Conservation (phyloP, 2,113 vertebrate species). For the Syngnathus floridae region DNA sequence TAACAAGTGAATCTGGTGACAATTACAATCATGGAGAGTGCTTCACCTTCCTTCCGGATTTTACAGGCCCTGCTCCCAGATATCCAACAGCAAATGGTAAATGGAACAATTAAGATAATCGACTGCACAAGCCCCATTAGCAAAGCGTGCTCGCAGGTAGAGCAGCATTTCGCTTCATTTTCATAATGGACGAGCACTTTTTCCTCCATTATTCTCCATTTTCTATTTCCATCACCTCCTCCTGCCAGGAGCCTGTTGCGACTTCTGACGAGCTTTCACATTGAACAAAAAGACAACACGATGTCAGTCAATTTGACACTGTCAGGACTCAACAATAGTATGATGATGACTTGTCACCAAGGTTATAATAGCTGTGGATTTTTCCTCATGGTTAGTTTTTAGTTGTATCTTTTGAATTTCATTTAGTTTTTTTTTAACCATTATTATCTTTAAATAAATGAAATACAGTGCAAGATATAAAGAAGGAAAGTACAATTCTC, state of each 20-base stretch:
- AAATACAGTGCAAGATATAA: too few relatives aligned
- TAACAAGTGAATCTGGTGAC: slow-evolving; percentile 61
- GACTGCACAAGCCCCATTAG: slow-evolving; percentile 71
- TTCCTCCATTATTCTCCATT: slow-evolving; percentile 62
- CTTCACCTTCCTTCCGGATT: slow-evolving; percentile 61
- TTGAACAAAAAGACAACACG: background rate
- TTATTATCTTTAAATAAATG: too few relatives aligned
- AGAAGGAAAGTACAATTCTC: too few relatives aligned
- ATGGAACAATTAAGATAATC: slow-evolving; percentile 76
- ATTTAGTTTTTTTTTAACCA: too few relatives aligned
- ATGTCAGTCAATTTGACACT: background rate
- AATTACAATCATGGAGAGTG: slow-evolving; percentile 67
- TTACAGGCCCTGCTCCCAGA: slow-evolving; percentile 54
- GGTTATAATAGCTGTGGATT: background rate
- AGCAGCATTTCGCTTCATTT: slow-evolving; percentile 67
- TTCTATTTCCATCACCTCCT: slow-evolving; percentile 31
- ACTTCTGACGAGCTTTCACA: slow-evolving; percentile 20
- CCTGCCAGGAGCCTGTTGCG: slow-evolving; percentile 33
- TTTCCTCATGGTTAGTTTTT: too few relatives aligned
- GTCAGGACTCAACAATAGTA: background rate
- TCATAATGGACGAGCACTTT: slow-evolving; percentile 63
- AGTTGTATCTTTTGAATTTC: too few relatives aligned
- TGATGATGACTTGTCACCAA: background rate
- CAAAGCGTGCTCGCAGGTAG: slow-evolving; percentile 56
- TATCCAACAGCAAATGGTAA: slow-evolving; percentile 52